Evolutionary conservation across 2,113 vertebrate genomes (phyloP).

Genomic region (Aramus guarauna): DNA sequence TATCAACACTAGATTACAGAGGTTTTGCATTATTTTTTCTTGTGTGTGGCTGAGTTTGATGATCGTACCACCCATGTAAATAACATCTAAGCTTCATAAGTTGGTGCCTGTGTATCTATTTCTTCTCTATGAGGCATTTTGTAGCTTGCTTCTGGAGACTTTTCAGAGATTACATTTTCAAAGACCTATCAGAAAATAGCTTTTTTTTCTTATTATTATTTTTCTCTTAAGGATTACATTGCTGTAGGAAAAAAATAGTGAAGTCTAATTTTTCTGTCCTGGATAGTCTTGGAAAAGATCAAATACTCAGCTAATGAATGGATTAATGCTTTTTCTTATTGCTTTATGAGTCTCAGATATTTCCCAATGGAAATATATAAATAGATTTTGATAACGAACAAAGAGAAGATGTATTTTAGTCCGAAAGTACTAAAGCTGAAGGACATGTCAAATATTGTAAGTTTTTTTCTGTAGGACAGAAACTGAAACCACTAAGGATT

Average conservation of each 20-base stretch:
- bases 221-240: background rate
- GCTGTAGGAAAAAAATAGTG: background rate
- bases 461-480: background rate
- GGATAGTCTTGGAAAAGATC: conserved; percentile 29
- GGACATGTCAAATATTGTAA: conserved; percentile 10
- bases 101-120: background rate
- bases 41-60: background rate
- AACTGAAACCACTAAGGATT: background rate
- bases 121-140: background rate
- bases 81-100: background rate
- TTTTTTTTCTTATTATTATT: background rate
- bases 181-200: background rate
- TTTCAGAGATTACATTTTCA: background rate
- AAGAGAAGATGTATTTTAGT: conserved; percentile 38
- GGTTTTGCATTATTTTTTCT: background rate
- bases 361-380: conserved; percentile 50
- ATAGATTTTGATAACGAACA: conserved; percentile 45
- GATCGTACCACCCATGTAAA: background rate
- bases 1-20: background rate
- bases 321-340: conserved; percentile 18
- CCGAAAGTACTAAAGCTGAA: conserved; percentile 20
- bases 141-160: background rate
- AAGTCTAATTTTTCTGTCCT: background rate
- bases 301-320: conserved; percentile 48
- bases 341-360: conserved; percentile 8